These are phyloP conservation scores for Salminus brasiliensis DNA, from an alignment of 2,113 vertebrate species.

Conservation along the genomic window DNA sequence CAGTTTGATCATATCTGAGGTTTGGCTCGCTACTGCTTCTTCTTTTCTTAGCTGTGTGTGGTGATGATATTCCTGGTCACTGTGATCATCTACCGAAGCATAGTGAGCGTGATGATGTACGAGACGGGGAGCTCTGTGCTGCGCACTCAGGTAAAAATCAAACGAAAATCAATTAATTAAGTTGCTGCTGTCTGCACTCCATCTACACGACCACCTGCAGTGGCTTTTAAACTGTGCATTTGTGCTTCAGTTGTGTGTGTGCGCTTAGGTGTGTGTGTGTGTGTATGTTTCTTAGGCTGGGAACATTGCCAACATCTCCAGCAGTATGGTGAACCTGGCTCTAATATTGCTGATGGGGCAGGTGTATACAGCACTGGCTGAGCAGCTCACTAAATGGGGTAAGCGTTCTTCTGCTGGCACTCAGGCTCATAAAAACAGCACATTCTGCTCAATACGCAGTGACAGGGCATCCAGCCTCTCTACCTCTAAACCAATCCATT, in stretches of 20 bases:
- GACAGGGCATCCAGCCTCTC: neutral
- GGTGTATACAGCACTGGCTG: constrained; percentile 78
- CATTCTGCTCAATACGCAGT: neutral
- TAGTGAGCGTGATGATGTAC: constrained; percentile 80
- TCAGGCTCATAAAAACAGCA: constrained; percentile 12
- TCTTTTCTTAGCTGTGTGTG: constrained; percentile 72
- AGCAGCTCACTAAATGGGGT: constrained; percentile 84
- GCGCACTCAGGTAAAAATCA: constrained; percentile 73
- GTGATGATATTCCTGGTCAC: constrained; percentile 84
- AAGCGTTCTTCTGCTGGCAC: constrained; percentile 53
- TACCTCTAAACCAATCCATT: constrained; percentile 23
- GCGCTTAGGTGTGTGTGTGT: constrained; percentile 11
- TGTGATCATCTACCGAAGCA: constrained; percentile 79
- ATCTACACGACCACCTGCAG: constrained; percentile 36
- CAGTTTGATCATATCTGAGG: neutral
- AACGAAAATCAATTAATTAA: constrained; percentile 14
- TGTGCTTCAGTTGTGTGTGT: neutral
- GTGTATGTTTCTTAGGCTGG: constrained; percentile 66
- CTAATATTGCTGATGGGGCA: constrained; percentile 80
- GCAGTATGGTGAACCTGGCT: constrained; percentile 77
- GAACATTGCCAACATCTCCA: constrained; percentile 80
- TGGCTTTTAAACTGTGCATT: constrained; percentile 9
- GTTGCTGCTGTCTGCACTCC: constrained; percentile 12
- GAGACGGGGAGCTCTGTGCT: constrained; percentile 76
- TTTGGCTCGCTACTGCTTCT: neutral